Base-by-base conservation (phyloP, 1,140 invertebrate genomes). In the Euwallacea similis region DNA sequence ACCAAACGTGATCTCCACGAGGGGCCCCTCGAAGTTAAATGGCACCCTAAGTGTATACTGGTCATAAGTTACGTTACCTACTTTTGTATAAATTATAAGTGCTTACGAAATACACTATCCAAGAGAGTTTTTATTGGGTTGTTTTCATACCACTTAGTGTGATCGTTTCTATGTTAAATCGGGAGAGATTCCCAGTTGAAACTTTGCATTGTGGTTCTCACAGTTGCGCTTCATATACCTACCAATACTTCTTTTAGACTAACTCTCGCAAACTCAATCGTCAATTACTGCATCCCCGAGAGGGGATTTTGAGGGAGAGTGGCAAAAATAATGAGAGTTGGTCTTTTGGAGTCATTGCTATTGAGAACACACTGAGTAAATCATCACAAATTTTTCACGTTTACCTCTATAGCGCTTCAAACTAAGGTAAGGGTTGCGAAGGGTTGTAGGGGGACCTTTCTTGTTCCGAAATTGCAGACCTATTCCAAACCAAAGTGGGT, bases 61-160 rank as follows among this genome's bases (percentile, higher is more conserved):
- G 61, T 47, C 44, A 60, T 54, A 69, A 62, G 59, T 69, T 69
- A 62, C 62, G 59, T 69, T 62, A 60, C 13, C 43, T 62, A 55
- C 42, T 62, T 46, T 47, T 68, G 66, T 68, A 62, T 65, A 16
- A 13, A 15, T 56, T 42, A 54, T 66, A 66, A 66, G 50, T 66
- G 44, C 9, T 53, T 66, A 58, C n/a, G 13, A 64, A 64, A 68
- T 68, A 68, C 56, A 68, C 43, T 68, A 43, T 60, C n/a, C 56
- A 68, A 67, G 42, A 44, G 3, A 68, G 8, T 60, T 11, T 44
- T 58, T 54, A 43, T 15, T 62, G 42, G 59, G 33, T 69, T 69
- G 67, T 69, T 69, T 69, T 69, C 58, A 62, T 69, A 54, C 67
- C 67, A 69, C 16, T 54, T 15, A 54, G 16, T 69, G 67, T 69